Evolutionary conservation across 1,140 invertebrate species (phyloP), one percentile per base, ranked within the genome.

Genomic region (Diabrotica virgifera): DNA sequence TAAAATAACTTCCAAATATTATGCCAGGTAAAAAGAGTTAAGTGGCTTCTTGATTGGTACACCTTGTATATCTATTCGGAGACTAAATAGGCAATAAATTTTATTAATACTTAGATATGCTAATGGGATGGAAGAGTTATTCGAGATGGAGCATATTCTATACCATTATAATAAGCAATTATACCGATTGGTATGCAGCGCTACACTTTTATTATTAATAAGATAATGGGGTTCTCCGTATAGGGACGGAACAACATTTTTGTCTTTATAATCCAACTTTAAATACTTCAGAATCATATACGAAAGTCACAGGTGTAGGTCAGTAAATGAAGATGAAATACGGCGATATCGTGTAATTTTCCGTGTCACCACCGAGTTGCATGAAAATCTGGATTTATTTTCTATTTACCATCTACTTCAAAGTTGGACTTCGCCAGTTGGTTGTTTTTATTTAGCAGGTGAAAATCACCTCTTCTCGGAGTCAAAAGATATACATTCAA

Each of bases 81-180:
- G n/a, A 14, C 61, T 62, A 54, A 62, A 62, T 62, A 62, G 53
- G 61, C 36, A 55, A 62, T 55, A 55, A 62, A 62, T 55, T 62
- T 62, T 37, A 54, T 46, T 56, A 54, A 62, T 62, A 62, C 61
- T 54, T 14, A 62, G 53, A 60, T 60, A 60, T 60, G 59, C 40
- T 60, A 60, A 60, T 60, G 59, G 59, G 11, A 14, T 51, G 24
- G 40, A 52, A 51, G 59, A 60, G 40, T 36, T 60, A 60, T 60
- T 51, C 35, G 50, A 60, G 14, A 24, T 40, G 14, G 13, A 36
- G 12, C n/a, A 35, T 38, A 10, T 60, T 60, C 36, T 50, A 60
- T 60, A 60, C 50, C 59, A 60, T 60, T 60, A 60, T 60, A 60
- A 60, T 60, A 60, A 60, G 40, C 40, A 60, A 60, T 60, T 60